phyloP scores from a whole-genome alignment of 2,888 invertebrate species.

The Melikaiella ostensackeni region DNA sequence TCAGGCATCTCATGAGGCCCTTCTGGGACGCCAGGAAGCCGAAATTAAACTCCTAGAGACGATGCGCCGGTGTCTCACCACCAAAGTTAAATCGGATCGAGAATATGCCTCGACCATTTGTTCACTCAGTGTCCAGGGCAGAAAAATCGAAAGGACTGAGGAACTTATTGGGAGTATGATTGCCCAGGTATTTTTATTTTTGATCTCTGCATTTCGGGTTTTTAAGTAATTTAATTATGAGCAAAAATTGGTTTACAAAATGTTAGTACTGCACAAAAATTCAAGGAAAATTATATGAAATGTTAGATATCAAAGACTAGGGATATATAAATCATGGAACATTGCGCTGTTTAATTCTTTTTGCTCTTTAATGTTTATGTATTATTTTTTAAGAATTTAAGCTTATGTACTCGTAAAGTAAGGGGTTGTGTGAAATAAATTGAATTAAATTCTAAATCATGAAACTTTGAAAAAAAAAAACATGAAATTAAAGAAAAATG shows the following conservation, averaged over 20 bases:
- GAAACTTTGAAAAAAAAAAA: too few species aligned
- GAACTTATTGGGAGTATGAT: slow-evolving; percentile 83
- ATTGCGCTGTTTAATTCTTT: too few species aligned
- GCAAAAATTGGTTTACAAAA: background rate
- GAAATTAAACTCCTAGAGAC: slow-evolving; percentile 94
- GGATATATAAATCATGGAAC: too few species aligned
- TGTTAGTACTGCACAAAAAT: too few species aligned
- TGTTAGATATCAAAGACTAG: too few species aligned
- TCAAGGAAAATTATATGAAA: too few species aligned
- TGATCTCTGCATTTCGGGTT: background rate
- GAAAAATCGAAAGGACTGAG: slow-evolving; percentile 89
- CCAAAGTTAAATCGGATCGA: slow-evolving; percentile 93
- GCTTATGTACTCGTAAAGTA: too few species aligned
- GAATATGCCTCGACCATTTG: slow-evolving; percentile 93
- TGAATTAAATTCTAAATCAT: background rate
- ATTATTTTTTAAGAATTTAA: too few species aligned
- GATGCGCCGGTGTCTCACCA: slow-evolving; percentile 91
- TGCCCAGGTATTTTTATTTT: slow-evolving; percentile 67
- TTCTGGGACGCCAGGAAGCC: slow-evolving; percentile 93
- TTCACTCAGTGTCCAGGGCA: slow-evolving; percentile 88
- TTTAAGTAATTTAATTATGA: background rate
- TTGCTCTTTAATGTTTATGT: too few species aligned
- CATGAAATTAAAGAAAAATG: too few species aligned
- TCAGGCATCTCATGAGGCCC: slow-evolving; percentile 93
- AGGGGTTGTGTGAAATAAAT: background rate